A percentile compares a stretch with the other conserved stretches of the same genome.
Conservation (phyloP, 2,797 vertebrate species). For the Vireo griseus region DNA sequence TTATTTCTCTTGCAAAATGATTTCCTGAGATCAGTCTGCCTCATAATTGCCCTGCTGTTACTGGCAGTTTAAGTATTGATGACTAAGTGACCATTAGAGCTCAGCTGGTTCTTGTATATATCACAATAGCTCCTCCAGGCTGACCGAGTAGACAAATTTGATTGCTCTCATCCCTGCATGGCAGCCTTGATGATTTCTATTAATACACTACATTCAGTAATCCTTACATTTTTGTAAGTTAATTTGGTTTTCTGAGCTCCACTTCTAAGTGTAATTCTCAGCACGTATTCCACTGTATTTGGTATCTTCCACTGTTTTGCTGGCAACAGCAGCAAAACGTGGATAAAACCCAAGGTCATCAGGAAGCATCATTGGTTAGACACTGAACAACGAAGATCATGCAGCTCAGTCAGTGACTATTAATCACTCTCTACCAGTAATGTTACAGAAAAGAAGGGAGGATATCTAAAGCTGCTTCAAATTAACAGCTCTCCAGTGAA, state of each 20-base stretch:
- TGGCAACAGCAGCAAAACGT: neutral
- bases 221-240: neutral
- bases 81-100: conserved; percentile 14
- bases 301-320: neutral
- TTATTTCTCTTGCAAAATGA: neutral
- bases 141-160: neutral
- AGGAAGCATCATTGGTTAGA: neutral
- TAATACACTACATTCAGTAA: conserved; percentile 3
- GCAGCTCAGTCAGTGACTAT: neutral
- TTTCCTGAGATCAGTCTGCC: neutral
- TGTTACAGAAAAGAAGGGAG: neutral
- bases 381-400: neutral
- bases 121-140: neutral
- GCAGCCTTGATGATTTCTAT: neutral
- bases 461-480: neutral
- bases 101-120: neutral
- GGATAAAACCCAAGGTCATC: neutral
- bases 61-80: neutral
- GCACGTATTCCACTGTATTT: neutral
- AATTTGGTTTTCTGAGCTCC: neutral
- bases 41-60: neutral
- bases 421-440: neutral
- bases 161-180: neutral
- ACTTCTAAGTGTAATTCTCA: neutral
- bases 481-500: neutral